Evolutionary conservation across 2,113 vertebrate species (phyloP).

Genomic region (Hemiprocne comata): DNA sequence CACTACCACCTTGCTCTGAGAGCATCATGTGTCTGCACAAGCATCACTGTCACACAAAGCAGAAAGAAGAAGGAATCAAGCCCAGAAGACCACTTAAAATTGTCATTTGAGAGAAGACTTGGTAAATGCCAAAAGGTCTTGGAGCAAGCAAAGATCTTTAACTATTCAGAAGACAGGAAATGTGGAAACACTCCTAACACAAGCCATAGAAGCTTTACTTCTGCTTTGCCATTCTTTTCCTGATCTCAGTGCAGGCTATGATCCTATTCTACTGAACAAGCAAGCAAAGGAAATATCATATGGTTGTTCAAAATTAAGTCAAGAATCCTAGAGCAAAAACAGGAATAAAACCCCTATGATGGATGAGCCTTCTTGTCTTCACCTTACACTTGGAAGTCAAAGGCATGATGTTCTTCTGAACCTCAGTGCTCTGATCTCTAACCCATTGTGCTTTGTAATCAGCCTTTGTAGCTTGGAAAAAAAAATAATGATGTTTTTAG

Average conservation of each 20-base stretch:
- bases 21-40: neutral
- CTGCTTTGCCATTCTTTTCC: neutral
- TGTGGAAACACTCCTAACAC: fast-evolving
- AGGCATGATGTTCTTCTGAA: neutral
- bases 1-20: neutral
- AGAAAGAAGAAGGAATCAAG: neutral
- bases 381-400: neutral
- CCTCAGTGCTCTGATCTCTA: neutral
- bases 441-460: neutral
- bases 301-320: neutral
- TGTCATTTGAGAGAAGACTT: neutral
- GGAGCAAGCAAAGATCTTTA: neutral
- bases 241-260: neutral
- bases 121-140: neutral
- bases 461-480: neutral
- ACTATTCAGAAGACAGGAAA: neutral
- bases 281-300: neutral
- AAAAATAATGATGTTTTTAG: neutral
- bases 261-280: neutral
- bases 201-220: neutral
- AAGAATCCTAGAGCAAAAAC: neutral
- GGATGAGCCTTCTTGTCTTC: neutral
- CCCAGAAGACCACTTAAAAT: neutral
- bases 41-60: neutral
- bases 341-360: neutral